Evolutionary conservation across 2,797 vertebrate genomes (phyloP).

Genomic region (Uromys caudimaculatus): DNA sequence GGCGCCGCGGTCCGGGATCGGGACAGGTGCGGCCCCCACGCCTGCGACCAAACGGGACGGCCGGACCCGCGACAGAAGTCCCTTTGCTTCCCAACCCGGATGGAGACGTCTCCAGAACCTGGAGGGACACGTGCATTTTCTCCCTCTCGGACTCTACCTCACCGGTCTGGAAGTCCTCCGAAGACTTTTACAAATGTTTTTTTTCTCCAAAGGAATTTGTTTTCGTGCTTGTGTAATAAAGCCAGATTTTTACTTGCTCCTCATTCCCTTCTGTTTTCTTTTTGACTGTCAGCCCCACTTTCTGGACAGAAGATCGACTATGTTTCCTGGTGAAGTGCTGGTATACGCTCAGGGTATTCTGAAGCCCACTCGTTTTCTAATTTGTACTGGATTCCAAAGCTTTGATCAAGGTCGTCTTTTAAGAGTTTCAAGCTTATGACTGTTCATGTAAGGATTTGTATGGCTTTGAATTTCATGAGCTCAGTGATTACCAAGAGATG

Average conservation of each 20-base stretch:
- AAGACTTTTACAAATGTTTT: conserved; percentile 77
- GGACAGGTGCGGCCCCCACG: conserved; percentile 31
- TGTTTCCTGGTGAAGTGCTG: conserved; percentile 86
- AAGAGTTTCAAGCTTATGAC: conserved; percentile 84
- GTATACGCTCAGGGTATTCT: conserved; percentile 89
- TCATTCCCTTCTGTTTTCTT: neutral
- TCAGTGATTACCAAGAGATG: conserved; percentile 84
- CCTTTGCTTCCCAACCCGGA: conserved; percentile 8
- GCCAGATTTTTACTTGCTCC: conserved; percentile 75
- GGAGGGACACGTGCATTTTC: conserved; percentile 79
- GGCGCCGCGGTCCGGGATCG: conserved; percentile 22
- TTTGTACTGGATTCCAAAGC: conserved; percentile 83
- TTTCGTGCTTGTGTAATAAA: conserved; percentile 85
- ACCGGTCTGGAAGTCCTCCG: conserved; percentile 87
- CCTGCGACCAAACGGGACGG: neutral
- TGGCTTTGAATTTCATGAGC: conserved; percentile 79
- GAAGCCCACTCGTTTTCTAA: conserved; percentile 85
- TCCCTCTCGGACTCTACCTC: conserved; percentile 88
- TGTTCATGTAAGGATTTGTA: conserved; percentile 84
- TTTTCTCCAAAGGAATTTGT: conserved; percentile 86
- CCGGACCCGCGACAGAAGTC: neutral
- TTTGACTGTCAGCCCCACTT: conserved; percentile 60
- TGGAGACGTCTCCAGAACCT: conserved; percentile 76
- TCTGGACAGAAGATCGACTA: conserved; percentile 73
- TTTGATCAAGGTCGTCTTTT: conserved; percentile 85